Conservation (phyloP, 1,140 invertebrate species). For the Archivesica marissinica region DNA sequence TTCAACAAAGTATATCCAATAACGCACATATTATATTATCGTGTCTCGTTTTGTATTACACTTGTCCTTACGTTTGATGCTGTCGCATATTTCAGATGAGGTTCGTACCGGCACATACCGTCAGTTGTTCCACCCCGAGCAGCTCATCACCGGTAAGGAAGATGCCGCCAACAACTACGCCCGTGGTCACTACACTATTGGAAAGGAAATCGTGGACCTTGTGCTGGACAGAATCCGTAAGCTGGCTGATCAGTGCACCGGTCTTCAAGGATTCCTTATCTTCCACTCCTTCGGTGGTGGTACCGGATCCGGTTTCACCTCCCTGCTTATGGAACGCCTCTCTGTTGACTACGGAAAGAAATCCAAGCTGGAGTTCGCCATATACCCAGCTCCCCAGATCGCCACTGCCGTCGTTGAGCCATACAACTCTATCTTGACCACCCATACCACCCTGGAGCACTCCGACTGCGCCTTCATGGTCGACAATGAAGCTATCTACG, state of each 20-base stretch:
- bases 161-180: constrained; percentile 86
- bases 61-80: too few relatives aligned
- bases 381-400: constrained; percentile 95
- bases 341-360: constrained; percentile 95
- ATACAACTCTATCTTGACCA: constrained; percentile 83
- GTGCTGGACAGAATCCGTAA: constrained; percentile 82
- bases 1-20: too few relatives aligned
- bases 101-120: constrained; percentile 81
- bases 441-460: constrained; percentile 88
- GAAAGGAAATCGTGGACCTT: constrained; percentile 86
- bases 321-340: constrained; percentile 93
- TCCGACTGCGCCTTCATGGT: constrained; percentile 93
- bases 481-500: constrained; percentile 80
- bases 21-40: too few relatives aligned
- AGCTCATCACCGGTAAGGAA: constrained; percentile 85
- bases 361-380: constrained; percentile 94
- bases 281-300: constrained; percentile 87
- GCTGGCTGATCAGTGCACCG: constrained; percentile 70
- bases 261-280: constrained; percentile 84
- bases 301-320: constrained; percentile 95
- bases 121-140: constrained; percentile 64
- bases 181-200: constrained; percentile 82
- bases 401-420: constrained; percentile 84
- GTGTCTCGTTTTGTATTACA: too few relatives aligned
- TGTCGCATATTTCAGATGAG: constrained; percentile 70